Conservation (phyloP, 2,797 vertebrate species). For the Xenops minutus region DNA sequence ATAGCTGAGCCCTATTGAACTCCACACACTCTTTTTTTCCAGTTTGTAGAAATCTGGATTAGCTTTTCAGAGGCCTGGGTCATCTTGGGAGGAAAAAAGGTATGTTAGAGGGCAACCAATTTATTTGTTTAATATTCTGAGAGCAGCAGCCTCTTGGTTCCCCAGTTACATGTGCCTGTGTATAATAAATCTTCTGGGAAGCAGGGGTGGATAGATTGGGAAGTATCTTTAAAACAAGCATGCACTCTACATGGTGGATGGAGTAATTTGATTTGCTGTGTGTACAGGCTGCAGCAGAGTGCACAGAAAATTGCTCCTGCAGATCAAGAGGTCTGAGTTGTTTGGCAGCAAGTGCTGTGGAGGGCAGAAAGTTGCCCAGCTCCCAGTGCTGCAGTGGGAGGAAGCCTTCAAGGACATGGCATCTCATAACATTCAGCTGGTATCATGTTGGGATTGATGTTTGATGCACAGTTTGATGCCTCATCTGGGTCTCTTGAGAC, state of each 20-base stretch:
- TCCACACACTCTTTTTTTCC: neutral
- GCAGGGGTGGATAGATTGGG: neutral
- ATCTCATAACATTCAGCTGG: neutral
- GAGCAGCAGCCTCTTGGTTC: conserved; percentile 23
- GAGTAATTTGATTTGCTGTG: conserved; percentile 1
- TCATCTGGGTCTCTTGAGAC: neutral
- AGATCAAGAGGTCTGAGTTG: conserved; percentile 10
- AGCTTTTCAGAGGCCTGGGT: conserved; percentile 24
- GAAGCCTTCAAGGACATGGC: neutral
- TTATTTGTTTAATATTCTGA: conserved; percentile 59
- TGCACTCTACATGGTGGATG: neutral
- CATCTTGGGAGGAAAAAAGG: neutral
- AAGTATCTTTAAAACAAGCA: neutral
- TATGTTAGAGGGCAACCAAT: conserved; percentile 57
- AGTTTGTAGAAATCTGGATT: conserved; percentile 18
- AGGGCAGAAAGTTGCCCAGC: neutral
- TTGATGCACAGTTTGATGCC: neutral
- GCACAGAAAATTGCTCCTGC: neutral
- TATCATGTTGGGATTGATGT: neutral
- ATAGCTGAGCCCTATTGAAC: neutral
- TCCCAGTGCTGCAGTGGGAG: neutral
- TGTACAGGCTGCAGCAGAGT: neutral
- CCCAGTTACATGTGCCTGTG: neutral
- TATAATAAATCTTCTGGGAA: conserved; percentile 56
- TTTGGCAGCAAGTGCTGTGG: neutral